Evolutionary conservation across 2,888 invertebrate genomes (phyloP).

Genomic region (Sphaerophoria rueppellii): DNA sequence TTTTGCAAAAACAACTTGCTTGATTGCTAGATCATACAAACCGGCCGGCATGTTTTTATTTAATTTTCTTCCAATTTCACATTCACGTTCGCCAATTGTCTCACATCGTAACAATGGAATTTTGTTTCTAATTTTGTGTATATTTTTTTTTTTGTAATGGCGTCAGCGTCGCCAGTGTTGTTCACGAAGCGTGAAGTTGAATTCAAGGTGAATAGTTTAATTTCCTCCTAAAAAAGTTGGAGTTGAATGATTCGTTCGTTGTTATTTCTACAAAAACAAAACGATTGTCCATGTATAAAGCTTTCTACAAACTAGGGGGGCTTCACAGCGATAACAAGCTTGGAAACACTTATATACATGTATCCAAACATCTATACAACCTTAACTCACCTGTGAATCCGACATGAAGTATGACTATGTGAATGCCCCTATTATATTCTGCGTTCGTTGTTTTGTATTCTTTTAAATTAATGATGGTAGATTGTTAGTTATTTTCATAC

Average conservation of each 20-base stretch:
- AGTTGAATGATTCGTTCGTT: conserved; percentile 58
- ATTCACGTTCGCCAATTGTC: conserved; percentile 57
- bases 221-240: conserved; percentile 40
- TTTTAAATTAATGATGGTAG: conserved; percentile 42
- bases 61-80: no score
- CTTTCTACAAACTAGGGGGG: conserved; percentile 22
- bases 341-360: neutral
- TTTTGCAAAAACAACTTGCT: conserved; percentile 18
- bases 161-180: conserved; percentile 42
- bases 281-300: conserved; percentile 32
- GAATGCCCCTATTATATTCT: conserved; percentile 44
- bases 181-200: conserved; percentile 68
- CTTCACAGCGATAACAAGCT: conserved; percentile 6
- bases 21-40: conserved; percentile 54
- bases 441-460: conserved; percentile 19
- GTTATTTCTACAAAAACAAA: conserved; percentile 41
- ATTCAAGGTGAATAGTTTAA: conserved; percentile 71
- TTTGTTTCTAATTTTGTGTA: conserved; percentile 26
- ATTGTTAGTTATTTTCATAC: neutral
- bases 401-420: conserved; percentile 11
- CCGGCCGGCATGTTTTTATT: conserved; percentile 55
- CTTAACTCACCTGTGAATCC: conserved; percentile 7
- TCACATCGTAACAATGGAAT: conserved; percentile 54
- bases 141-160: conserved; percentile 23
- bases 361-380: neutral